Conservation (phyloP, 2,113 vertebrate genomes). For the Nicator chloris region DNA sequence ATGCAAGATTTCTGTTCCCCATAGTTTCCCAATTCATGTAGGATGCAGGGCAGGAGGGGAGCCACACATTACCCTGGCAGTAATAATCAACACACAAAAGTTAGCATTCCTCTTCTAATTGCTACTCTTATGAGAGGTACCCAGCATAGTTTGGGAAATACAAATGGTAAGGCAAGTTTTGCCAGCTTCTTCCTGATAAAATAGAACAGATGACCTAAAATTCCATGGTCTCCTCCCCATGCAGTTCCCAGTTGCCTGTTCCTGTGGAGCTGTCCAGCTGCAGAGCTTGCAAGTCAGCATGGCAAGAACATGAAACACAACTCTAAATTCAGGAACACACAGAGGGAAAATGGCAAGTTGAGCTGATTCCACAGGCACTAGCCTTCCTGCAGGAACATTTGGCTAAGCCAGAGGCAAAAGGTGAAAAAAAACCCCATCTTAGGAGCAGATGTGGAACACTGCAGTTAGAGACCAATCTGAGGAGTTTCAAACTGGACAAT, state of each 20-base stretch:
- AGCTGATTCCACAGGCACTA: background rate
- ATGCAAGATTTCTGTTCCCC: background rate
- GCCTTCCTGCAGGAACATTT: background rate
- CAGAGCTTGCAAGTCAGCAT: background rate
- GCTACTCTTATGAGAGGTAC: background rate
- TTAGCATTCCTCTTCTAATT: background rate
- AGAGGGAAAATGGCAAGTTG: background rate
- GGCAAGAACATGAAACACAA: fast-evolving
- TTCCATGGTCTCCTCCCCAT: background rate
- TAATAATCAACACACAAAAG: background rate
- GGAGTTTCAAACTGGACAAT: background rate
- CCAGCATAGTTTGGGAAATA: background rate
- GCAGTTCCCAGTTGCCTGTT: background rate
- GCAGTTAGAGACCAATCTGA: background rate
- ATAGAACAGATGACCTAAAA: background rate
- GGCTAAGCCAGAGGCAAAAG: background rate
- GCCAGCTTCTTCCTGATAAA: background rate
- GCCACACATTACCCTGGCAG: background rate
- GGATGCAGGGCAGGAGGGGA: background rate
- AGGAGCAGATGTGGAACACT: background rate
- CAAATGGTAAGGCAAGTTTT: background rate
- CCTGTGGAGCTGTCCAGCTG: background rate
- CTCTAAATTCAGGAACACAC: background rate
- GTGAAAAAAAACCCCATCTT: fast-evolving
- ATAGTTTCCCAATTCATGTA: background rate